These are phyloP conservation scores for Incurvaria masculella DNA, from an alignment of 2,888 invertebrate genomes.

Conservation along the genomic window DNA sequence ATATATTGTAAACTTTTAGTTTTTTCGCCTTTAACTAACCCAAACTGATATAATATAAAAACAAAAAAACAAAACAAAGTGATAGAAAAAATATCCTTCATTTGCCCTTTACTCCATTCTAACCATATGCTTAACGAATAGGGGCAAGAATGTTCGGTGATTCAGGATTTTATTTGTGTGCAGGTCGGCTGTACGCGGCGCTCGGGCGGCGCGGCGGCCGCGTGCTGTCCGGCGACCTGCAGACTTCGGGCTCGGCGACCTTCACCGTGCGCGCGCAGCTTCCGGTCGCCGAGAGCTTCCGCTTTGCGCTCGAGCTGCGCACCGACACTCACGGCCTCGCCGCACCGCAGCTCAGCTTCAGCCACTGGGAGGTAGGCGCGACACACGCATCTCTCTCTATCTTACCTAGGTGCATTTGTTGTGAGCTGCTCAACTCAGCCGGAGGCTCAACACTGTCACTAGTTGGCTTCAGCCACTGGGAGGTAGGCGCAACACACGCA, in stretches of 20 bases:
- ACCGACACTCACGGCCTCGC: conserved; percentile 96
- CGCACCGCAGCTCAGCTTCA: conserved; percentile 92
- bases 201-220: conserved; percentile 85
- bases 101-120: no score
- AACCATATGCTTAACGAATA: no score
- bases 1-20: no score
- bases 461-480: conserved; percentile 96
- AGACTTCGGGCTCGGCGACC: conserved; percentile 85
- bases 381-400: no score
- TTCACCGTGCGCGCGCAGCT: conserved; percentile 87
- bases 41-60: no score
- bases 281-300: conserved; percentile 96
- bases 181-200: conserved; percentile 88
- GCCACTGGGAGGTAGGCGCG: conserved; percentile 93
- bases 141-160: no score
- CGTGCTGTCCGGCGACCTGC: conserved; percentile 85
- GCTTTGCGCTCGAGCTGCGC: conserved; percentile 90
- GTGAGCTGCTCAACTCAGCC: conserved; percentile 93
- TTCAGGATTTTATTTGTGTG: no score
- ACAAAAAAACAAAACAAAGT: no score
- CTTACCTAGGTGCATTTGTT: no score
- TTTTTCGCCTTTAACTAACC: no score
- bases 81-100: no score
- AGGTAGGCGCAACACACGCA: conserved; percentile 77
- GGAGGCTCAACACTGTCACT: conserved; percentile 96